Conservation (phyloP, 2,797 vertebrate species). For the Numenius phaeopus region DNA sequence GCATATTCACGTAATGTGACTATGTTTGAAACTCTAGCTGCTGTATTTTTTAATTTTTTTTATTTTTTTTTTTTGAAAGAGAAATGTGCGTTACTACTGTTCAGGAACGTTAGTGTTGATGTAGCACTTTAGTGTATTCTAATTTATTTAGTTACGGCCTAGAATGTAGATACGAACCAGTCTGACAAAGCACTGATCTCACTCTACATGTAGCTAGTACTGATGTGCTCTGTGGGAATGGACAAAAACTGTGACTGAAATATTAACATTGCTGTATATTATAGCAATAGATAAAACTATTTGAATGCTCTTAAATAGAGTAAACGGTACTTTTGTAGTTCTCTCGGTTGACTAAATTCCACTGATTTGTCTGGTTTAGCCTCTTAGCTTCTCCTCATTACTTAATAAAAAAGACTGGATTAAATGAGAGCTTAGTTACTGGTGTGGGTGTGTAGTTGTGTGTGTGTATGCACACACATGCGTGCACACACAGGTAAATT, state of each 20-base stretch:
- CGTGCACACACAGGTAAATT: background rate
- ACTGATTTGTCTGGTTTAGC: constrained; percentile 51
- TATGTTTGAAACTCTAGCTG: constrained; percentile 77
- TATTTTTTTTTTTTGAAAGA: constrained; percentile 70
- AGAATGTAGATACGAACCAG: constrained; percentile 79
- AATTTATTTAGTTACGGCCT: constrained; percentile 83
- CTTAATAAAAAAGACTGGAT: constrained; percentile 67
- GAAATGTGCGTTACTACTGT: constrained; percentile 86
- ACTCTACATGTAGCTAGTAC: constrained; percentile 81
- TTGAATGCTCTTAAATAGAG: constrained; percentile 52
- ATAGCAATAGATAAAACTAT: constrained; percentile 61
- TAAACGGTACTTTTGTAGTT: constrained; percentile 56
- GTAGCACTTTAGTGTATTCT: constrained; percentile 85
- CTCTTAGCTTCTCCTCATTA: constrained; percentile 52
- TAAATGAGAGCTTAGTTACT: constrained; percentile 67
- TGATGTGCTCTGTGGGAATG: constrained; percentile 63
- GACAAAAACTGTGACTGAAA: constrained; percentile 60
- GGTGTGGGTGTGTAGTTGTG: background rate
- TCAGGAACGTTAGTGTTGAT: constrained; percentile 77
- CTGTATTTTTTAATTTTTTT: constrained; percentile 66
- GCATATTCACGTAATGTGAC: constrained; percentile 65
- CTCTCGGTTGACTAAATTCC: constrained; percentile 59
- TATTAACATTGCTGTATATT: constrained; percentile 62
- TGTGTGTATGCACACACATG: background rate
- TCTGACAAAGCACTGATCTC: constrained; percentile 82